Percentiles rank a stretch among this genome's conserved stretches.
phyloP scores from a whole-genome alignment of 92 coral and sea anemone genomes.

The Epizoanthus illoricatus region DNA sequence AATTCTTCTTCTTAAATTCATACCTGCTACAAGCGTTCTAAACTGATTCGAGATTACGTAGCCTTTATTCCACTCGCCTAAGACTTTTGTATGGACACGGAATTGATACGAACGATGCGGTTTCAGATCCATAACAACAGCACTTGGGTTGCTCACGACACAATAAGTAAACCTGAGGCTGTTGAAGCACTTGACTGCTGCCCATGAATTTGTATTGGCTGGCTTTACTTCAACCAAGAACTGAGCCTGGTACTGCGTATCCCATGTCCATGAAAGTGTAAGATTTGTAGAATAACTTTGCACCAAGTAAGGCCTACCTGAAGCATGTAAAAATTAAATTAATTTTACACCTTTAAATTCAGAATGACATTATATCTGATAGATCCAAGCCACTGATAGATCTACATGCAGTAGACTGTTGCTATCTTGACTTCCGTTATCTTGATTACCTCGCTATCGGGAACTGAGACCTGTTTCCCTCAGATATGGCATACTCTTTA shows the following conservation, averaged over 20 bases:
- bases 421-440: too few relatives aligned
- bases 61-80: background rate
- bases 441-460: too few relatives aligned
- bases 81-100: background rate
- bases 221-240: background rate
- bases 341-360: too few relatives aligned
- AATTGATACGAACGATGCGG: background rate
- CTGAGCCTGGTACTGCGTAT: background rate
- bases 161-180: too few relatives aligned
- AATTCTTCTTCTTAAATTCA: background rate
- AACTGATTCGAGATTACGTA: background rate
- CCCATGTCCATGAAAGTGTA: background rate
- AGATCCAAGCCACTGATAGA: too few relatives aligned
- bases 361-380: too few relatives aligned
- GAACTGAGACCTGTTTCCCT: too few relatives aligned
- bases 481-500: too few relatives aligned
- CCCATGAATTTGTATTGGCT: background rate
- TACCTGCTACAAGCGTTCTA: background rate
- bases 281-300: background rate
- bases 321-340: too few relatives aligned
- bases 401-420: too few relatives aligned
- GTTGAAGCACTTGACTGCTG: background rate
- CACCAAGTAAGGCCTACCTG: background rate
- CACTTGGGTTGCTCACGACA: too few relatives aligned
- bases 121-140: background rate